These are phyloP conservation scores for Pteronotus mesoamericanus DNA, from an alignment of 2,797 vertebrate species.

Conservation along the genomic window DNA sequence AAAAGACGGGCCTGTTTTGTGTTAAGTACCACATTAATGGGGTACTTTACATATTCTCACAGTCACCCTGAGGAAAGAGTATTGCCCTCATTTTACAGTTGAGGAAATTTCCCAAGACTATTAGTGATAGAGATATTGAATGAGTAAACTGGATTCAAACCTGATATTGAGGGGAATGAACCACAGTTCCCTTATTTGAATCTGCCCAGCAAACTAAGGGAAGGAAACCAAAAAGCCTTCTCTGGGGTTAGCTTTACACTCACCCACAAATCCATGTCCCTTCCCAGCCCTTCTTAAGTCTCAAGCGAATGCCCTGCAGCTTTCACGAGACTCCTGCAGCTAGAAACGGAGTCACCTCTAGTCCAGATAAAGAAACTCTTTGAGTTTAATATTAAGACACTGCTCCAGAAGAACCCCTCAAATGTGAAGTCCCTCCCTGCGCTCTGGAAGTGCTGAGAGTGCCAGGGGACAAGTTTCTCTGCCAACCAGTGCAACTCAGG, in stretches of 20 bases:
- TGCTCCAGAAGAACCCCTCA: not conserved
- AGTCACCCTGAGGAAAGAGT: not conserved
- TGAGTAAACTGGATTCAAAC: constrained; percentile 13
- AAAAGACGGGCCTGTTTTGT: not conserved
- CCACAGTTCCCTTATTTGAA: not conserved
- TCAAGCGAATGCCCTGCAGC: not conserved
- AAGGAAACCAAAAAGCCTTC: not conserved
- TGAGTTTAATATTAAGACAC: not conserved
- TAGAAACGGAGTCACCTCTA: not conserved
- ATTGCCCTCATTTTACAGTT: not conserved
- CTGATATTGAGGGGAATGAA: not conserved
- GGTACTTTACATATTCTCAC: not conserved
- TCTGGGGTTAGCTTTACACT: not conserved
- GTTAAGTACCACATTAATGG: not conserved
- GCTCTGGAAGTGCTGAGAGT: not conserved
- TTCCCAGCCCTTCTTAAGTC: not conserved
- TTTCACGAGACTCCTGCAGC: not conserved
- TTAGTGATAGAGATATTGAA: not conserved
- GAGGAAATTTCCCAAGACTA: not conserved
- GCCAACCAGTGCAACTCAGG: not conserved
- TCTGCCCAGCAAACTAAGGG: not conserved
- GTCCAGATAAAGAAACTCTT: not conserved
- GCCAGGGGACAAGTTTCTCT: not conserved
- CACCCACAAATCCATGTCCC: not conserved
- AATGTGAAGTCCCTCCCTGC: not conserved